phyloP scores from a whole-genome alignment of 2,888 invertebrate genomes.

The Scaptodrosophila latifasciaeformis region DNA sequence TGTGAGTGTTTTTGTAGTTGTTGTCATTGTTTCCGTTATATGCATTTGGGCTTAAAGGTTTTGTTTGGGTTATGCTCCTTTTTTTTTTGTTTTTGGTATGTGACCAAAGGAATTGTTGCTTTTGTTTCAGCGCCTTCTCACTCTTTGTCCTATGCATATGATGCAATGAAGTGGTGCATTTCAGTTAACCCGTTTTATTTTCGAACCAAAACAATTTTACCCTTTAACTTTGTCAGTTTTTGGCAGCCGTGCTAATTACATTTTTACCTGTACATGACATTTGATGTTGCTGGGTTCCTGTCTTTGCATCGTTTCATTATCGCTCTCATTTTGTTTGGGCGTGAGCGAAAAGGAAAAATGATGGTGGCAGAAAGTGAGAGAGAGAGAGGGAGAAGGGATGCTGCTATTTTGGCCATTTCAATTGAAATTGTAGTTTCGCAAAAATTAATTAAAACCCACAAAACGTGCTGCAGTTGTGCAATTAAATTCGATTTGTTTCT shows the following conservation, averaged over 20 bases:
- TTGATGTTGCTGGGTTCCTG: slow-evolving; percentile 54
- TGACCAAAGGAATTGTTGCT: not conserved
- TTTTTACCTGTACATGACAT: slow-evolving; percentile 66
- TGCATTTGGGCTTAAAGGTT: slow-evolving; percentile 67
- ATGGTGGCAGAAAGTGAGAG: too few relatives aligned
- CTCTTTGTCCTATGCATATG: too few relatives aligned
- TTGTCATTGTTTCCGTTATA: slow-evolving; percentile 32
- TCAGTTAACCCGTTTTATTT: not conserved
- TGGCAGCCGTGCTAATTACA: slow-evolving; percentile 57
- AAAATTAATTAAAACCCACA: slow-evolving; percentile 63
- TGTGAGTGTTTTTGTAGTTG: slow-evolving; percentile 14
- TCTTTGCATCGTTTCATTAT: slow-evolving; percentile 18
- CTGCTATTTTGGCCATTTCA: too few relatives aligned
- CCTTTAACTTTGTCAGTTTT: slow-evolving; percentile 51
- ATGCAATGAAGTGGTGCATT: slow-evolving; percentile 18
- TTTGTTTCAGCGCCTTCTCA: slow-evolving; percentile 9
- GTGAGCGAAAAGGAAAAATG: too few relatives aligned
- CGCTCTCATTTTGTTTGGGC: slow-evolving; percentile 29
- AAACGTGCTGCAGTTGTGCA: slow-evolving; percentile 66
- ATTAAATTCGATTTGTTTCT: slow-evolving; percentile 64
- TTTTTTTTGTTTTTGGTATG: slow-evolving; percentile 10
- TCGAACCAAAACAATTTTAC: not conserved
- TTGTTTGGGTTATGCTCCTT: slow-evolving; percentile 54
- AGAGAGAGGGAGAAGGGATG: too few relatives aligned
- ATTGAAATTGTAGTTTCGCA: slow-evolving; percentile 25